These are phyloP conservation scores for Notarius lentiginosus DNA, from an alignment of 2,113 vertebrate genomes.

Conservation along the genomic window DNA sequence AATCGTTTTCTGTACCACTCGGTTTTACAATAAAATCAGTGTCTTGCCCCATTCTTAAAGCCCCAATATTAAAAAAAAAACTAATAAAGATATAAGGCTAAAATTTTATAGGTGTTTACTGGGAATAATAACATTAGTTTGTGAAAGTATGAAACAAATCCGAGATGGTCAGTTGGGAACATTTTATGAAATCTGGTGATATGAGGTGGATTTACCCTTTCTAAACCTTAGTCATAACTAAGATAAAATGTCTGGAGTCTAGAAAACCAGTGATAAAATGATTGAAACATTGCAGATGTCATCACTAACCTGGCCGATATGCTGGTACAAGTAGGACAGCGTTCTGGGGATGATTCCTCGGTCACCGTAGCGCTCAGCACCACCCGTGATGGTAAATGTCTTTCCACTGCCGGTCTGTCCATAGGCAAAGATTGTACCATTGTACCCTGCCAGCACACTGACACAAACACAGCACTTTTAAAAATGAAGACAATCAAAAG, in stretches of 20 bases:
- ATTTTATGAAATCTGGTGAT: too few species aligned
- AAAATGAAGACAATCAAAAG: background rate
- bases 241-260: background rate
- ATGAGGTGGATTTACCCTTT: too few species aligned
- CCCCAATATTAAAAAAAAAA: too few species aligned
- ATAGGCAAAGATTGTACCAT: conserved; percentile 95
- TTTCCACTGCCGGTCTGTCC: conserved; percentile 97
- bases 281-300: background rate
- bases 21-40: too few species aligned
- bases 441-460: conserved; percentile 89
- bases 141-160: too few species aligned
- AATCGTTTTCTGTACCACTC: too few species aligned
- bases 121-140: too few species aligned
- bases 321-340: conserved; percentile 84
- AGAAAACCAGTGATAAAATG: background rate
- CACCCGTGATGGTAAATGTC: conserved; percentile 96
- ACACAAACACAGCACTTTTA: conserved; percentile 11
- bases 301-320: conserved; percentile 72
- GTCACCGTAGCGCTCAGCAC: conserved; percentile 85
- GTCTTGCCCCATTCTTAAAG: too few species aligned
- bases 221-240: background rate
- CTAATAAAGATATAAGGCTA: too few species aligned
- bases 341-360: conserved; percentile 92
- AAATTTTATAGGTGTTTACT: too few species aligned
- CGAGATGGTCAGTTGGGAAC: too few species aligned